Evolutionary conservation across 1,140 invertebrate species (phyloP).

Genomic region (Oscheius sp.): DNA sequence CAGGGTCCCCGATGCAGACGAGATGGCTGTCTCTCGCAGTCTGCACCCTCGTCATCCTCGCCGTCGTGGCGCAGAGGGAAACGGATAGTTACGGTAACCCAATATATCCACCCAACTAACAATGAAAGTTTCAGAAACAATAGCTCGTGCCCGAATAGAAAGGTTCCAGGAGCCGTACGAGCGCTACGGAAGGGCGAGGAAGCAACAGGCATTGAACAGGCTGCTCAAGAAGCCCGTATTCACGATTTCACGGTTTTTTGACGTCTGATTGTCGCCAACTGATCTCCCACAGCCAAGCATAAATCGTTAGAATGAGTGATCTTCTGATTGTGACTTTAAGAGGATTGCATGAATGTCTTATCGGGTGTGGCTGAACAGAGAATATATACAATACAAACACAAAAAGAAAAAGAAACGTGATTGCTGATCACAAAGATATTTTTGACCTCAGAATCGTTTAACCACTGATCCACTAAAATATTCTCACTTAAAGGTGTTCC

Average conservation of each 20-base stretch:
- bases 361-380: too few relatives aligned
- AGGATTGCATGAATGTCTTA: too few relatives aligned
- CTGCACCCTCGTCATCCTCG: neutral
- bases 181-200: neutral
- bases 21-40: neutral
- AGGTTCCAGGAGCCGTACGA: constrained; percentile 2
- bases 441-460: too few relatives aligned
- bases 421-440: too few relatives aligned
- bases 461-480: too few relatives aligned
- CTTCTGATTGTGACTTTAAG: too few relatives aligned
- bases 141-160: neutral
- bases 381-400: too few relatives aligned
- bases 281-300: too few relatives aligned
- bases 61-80: neutral
- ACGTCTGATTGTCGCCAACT: too few relatives aligned
- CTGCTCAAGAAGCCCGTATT: constrained; percentile 5
- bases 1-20: neutral
- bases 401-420: too few relatives aligned
- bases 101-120: neutral
- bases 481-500: too few relatives aligned
- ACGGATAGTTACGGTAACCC: neutral
- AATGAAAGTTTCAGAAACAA: neutral
- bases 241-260: neutral
- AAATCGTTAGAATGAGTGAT: too few relatives aligned
- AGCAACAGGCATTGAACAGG: neutral